Conservation (phyloP, 2,113 vertebrate species). For the Pitta sordida region DNA sequence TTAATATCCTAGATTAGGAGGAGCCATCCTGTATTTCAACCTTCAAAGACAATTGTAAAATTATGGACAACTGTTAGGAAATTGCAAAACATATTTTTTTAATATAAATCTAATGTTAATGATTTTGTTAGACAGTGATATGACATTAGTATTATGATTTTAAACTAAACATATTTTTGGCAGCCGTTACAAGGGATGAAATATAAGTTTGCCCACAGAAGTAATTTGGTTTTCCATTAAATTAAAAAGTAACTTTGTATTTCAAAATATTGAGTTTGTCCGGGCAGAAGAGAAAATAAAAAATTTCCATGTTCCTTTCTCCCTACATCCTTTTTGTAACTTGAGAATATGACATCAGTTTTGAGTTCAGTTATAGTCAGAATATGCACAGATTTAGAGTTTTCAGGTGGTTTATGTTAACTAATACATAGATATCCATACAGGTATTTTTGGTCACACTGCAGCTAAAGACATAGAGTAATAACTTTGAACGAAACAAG, state of each 20-base stretch:
- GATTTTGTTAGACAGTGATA: background rate
- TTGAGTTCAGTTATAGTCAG: background rate
- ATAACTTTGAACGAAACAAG: background rate
- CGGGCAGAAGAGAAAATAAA: background rate
- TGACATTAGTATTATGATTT: background rate
- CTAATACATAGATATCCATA: background rate
- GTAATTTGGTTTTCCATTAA: background rate
- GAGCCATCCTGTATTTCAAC: background rate
- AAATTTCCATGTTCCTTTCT: background rate
- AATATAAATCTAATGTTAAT: background rate
- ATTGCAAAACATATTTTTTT: background rate
- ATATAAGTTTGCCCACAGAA: background rate
- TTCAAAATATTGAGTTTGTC: background rate
- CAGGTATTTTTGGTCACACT: background rate
- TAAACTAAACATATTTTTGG: background rate
- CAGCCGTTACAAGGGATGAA: background rate
- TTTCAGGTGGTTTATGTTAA: background rate
- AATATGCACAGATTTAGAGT: background rate
- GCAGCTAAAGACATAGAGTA: background rate
- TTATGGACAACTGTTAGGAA: background rate
- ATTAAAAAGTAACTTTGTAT: background rate
- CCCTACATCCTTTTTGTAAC: background rate
- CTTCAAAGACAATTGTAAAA: background rate
- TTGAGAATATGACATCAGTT: no score
- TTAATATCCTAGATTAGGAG: background rate